Conservation (phyloP, 2,888 invertebrate species). For the Pristionchus arcanus region DNA sequence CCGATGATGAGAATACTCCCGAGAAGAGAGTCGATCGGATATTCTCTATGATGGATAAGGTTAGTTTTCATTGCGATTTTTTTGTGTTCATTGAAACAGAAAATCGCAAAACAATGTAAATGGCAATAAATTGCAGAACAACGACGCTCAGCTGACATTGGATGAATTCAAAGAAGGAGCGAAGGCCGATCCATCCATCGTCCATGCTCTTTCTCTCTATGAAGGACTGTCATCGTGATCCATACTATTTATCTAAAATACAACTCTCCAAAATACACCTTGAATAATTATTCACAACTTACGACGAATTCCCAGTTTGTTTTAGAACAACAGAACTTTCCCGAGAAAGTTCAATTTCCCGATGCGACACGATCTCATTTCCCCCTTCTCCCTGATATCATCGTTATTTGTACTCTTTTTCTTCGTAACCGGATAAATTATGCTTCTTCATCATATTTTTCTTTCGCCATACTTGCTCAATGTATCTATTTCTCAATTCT, state of each 20-base stretch:
- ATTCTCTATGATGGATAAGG: slow-evolving; percentile 97
- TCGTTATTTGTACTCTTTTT: slow-evolving; percentile 19
- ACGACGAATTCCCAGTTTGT: not conserved
- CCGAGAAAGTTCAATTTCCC: slow-evolving; percentile 3
- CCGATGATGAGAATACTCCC: slow-evolving; percentile 80
- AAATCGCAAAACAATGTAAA: not conserved
- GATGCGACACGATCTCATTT: slow-evolving; percentile 2
- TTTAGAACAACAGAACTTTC: not conserved
- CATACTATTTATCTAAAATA: too few species aligned
- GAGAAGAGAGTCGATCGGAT: slow-evolving; percentile 97
- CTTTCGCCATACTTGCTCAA: not conserved
- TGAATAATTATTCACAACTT: not conserved
- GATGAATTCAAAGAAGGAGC: slow-evolving; percentile 98
- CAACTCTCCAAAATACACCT: not conserved
- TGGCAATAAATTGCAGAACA: slow-evolving; percentile 84
- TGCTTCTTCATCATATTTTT: not conserved
- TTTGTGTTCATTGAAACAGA: not conserved
- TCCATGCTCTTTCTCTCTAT: slow-evolving; percentile 88
- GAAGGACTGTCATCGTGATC: slow-evolving; percentile 77
- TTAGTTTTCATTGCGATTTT: slow-evolving; percentile 63
- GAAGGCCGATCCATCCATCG: slow-evolving; percentile 97
- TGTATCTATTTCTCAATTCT: not conserved
- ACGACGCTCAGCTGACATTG: slow-evolving; percentile 94
- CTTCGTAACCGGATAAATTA: not conserved
- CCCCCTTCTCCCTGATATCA: slow-evolving; percentile 7